Conservation (phyloP, 2,113 vertebrate genomes). For the Cyanoderma ruficeps region DNA sequence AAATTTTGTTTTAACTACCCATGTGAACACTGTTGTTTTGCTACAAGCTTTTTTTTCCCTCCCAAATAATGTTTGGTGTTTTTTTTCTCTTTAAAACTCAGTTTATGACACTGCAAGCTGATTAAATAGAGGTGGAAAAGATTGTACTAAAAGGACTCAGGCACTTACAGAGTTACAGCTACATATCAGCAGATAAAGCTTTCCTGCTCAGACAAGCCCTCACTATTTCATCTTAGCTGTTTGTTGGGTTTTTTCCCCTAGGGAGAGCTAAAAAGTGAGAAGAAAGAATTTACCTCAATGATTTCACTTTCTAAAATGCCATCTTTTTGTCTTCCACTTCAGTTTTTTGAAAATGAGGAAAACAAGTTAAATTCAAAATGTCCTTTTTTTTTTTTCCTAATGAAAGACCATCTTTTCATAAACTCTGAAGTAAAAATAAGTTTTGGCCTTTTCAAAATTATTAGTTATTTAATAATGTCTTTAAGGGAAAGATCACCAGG, state of each 20-base stretch:
- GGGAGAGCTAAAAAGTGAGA: neutral
- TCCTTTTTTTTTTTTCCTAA: neutral
- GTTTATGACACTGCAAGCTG: neutral
- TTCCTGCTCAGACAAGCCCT: conserved; percentile 9
- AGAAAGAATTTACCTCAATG: neutral
- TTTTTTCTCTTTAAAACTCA: neutral
- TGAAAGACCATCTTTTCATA: neutral
- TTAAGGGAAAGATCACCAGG: neutral
- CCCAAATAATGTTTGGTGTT: neutral
- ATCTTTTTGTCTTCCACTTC: neutral
- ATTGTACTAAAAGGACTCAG: neutral
- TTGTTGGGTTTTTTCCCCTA: neutral
- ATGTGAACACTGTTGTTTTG: neutral
- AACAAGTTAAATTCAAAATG: neutral
- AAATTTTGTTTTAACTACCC: neutral
- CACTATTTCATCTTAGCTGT: neutral
- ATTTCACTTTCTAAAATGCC: neutral
- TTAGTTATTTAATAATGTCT: neutral
- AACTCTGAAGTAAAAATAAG: neutral
- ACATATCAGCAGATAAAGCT: neutral
- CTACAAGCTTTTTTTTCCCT: neutral
- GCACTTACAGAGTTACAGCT: neutral
- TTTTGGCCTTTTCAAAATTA: neutral
- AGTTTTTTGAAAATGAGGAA: neutral
- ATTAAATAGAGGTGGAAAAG: neutral